A percentile compares a stretch with the other conserved stretches of the same genome.
Conservation (phyloP, 2,113 vertebrate genomes). For the Tachysurus fulvidraco region DNA sequence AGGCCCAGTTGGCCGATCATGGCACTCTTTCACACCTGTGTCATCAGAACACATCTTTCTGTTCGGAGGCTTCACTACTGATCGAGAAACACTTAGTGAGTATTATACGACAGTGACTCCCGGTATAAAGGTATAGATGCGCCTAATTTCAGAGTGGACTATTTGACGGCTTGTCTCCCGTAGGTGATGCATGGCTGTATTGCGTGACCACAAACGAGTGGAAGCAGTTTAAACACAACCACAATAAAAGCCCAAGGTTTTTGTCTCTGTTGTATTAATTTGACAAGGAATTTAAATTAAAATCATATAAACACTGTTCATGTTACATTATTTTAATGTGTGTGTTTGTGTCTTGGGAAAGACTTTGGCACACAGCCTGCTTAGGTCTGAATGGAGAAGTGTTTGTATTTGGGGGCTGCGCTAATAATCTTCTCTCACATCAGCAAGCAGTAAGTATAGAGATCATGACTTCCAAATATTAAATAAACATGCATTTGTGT, state of each 20-base stretch:
- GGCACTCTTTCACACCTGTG: conserved; percentile 90
- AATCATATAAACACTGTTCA: background rate
- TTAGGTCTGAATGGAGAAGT: conserved; percentile 91
- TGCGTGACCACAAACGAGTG: conserved; percentile 90
- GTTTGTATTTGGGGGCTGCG: conserved; percentile 95
- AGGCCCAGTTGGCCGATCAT: conserved; percentile 85
- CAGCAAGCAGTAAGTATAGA: conserved; percentile 85
- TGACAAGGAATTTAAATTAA: background rate
- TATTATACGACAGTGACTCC: conserved; percentile 22
- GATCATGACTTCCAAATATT: background rate
- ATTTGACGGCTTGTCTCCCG: conserved; percentile 34
- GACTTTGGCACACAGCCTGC: conserved; percentile 95
- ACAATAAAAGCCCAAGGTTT: conserved; percentile 86
- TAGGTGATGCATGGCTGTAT: conserved; percentile 95
- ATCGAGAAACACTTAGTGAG: conserved; percentile 92
- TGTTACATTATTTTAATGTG: background rate
- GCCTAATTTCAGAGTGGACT: background rate
- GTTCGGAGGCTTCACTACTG: conserved; percentile 96
- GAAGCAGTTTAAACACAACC: conserved; percentile 86
- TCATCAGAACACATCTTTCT: conserved; percentile 92
- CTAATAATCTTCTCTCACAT: conserved; percentile 91
- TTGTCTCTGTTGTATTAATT: background rate
- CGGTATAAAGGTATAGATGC: background rate
- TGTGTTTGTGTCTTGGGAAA: conserved; percentile 55
- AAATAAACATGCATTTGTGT: background rate